These are phyloP conservation scores for Plecturocebus donacophilus DNA, from an alignment of 2,113 vertebrate genomes.

Conservation along the genomic window DNA sequence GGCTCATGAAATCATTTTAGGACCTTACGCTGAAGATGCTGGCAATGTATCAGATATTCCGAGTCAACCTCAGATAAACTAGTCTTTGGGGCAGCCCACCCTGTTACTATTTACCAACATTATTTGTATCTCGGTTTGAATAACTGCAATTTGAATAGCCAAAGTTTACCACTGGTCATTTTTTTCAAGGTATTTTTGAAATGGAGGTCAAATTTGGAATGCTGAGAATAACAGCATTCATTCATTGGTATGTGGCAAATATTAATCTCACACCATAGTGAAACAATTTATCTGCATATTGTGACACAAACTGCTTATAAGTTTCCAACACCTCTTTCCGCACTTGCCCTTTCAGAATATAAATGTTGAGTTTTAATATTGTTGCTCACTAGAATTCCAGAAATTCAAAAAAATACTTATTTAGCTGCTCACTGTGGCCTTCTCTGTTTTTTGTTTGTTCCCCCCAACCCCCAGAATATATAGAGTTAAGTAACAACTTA, in stretches of 20 bases:
- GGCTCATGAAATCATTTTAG: neutral
- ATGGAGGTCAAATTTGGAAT: neutral
- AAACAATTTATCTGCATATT: neutral
- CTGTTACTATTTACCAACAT: neutral
- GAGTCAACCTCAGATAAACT: neutral
- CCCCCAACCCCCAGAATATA: neutral
- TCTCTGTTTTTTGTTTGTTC: neutral
- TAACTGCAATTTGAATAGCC: neutral
- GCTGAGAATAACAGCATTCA: neutral
- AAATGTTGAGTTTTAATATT: neutral
- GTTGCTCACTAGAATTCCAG: neutral
- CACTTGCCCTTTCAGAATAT: neutral
- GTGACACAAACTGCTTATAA: neutral
- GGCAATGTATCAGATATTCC: neutral
- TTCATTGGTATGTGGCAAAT: conserved; percentile 11
- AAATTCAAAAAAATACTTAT: neutral
- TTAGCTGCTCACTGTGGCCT: neutral
- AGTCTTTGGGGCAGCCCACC: neutral
- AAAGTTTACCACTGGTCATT: neutral
- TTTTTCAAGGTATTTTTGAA: neutral
- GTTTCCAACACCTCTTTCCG: neutral
- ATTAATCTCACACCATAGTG: neutral
- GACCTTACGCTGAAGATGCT: neutral
- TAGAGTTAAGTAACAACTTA: conserved; percentile 17
- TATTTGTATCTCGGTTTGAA: neutral